phyloP scores from a whole-genome alignment of 2,888 invertebrate genomes.

The Podotricha telesiphe region DNA sequence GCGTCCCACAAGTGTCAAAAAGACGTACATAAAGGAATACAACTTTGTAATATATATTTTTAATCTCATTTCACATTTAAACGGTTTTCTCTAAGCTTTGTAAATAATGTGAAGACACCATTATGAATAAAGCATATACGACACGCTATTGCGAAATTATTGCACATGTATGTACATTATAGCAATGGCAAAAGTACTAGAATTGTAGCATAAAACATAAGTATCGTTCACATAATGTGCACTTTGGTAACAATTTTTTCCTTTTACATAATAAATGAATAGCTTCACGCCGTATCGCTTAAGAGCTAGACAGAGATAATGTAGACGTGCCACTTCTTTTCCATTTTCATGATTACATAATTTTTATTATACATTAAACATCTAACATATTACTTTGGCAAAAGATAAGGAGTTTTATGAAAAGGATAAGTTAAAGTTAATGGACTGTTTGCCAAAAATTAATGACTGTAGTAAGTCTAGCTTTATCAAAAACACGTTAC shows the following conservation, averaged over 20 bases:
- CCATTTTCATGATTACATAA: slow-evolving; percentile 17
- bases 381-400: slow-evolving; percentile 16
- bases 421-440: slow-evolving; percentile 4
- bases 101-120: background rate
- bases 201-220: slow-evolving; percentile 1
- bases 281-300: slow-evolving; percentile 13
- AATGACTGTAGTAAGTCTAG: background rate
- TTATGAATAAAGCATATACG: background rate
- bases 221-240: slow-evolving; percentile 23
- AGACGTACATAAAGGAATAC: slow-evolving; percentile 56
- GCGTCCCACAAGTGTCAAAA: slow-evolving; percentile 51
- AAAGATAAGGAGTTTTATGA: background rate
- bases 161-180: background rate
- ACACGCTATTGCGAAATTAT: too few relatives aligned
- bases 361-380: slow-evolving; percentile 16
- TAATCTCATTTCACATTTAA: slow-evolving; percentile 48
- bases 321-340: slow-evolving; percentile 20
- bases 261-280: slow-evolving; percentile 17
- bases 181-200: background rate
- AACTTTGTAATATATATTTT: slow-evolving; percentile 57
- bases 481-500: background rate
- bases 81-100: slow-evolving; percentile 27
- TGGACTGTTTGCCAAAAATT: slow-evolving; percentile 12
- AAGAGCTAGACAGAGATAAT: slow-evolving; percentile 22
- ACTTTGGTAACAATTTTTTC: slow-evolving; percentile 18